Base-by-base conservation (phyloP, 2,113 vertebrate genomes). In the Nothobranchius kuhntae region DNA sequence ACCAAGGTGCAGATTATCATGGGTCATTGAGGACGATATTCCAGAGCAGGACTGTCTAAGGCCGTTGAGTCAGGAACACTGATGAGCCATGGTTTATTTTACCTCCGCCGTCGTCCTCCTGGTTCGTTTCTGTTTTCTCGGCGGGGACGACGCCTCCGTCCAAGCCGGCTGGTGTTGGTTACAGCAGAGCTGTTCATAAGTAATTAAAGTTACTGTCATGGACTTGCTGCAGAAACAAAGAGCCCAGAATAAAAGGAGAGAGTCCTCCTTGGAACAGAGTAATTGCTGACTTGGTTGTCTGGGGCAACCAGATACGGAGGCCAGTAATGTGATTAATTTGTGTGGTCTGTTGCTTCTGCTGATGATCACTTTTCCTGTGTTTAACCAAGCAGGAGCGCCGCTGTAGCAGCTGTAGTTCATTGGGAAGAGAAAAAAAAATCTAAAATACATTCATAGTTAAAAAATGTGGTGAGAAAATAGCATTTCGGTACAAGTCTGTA, bases 321-420 rank as follows among this genome's bases (percentile, higher is more conserved):
- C 68, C 78, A 76, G 71, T 86, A 90, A 90, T 90, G 74, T 74
- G 59, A 82, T 87, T 87, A 82, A 84, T 90, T 87, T 77, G 75
- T 62, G 66, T 40, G 82, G 64, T 77, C 85, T 89, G 84, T 73
- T 76, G 80, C 52, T 55, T 78, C 78, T 77, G 67, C 66, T 86
- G 68, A 85, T 83, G 69, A 86, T 81, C 35, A 15, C 42, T 63
- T 72, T 77, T 84, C 78, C 84, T 69, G 66, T 76, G 61, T 77
- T 79, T 56, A 46, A 53, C 30, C 53, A 59, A 70, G 36, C 68
- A 77, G 53, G 71, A 70, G 38, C 63, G 64, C 12, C 47, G 21
- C 7, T 35, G 60, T 72, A 65, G 54, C 55, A 57, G 59, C 38
- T 73, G 36, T 21, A 21, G 21, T 66, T 57, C 10, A 21, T 65